phyloP scores from a whole-genome alignment of 2,888 invertebrate genomes.

The Escarpia spicata region DNA sequence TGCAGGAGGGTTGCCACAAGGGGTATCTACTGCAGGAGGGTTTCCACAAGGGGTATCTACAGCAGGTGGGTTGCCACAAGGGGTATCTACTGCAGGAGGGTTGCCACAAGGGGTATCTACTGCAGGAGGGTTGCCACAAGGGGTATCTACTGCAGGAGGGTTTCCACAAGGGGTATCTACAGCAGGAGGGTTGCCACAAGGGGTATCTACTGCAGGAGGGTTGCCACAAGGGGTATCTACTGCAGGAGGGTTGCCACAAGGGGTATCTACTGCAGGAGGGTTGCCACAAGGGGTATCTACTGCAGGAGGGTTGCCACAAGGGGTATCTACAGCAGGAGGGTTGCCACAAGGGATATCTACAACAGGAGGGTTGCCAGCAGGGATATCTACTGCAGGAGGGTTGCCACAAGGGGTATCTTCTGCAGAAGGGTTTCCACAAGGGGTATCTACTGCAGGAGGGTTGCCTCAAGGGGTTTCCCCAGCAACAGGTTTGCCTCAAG shows the following conservation, averaged over 20 bases:
- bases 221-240: background rate
- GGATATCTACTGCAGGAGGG: background rate
- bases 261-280: background rate
- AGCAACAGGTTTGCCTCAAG: background rate
- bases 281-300: background rate
- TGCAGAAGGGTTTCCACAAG: background rate
- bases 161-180: background rate
- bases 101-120: background rate
- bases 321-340: background rate
- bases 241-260: background rate
- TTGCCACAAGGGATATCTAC: background rate
- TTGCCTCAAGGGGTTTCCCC: background rate
- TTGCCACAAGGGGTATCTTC: background rate
- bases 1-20: background rate
- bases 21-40: background rate
- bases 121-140: background rate
- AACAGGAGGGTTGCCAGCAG: background rate
- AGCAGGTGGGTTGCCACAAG: background rate
- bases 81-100: background rate
- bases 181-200: background rate
- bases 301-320: background rate
- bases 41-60: background rate
- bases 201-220: background rate
- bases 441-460: background rate
- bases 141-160: background rate